These are phyloP conservation scores for Chaetophractus vellerosus DNA, from an alignment of 2,797 vertebrate species.

Conservation along the genomic window DNA sequence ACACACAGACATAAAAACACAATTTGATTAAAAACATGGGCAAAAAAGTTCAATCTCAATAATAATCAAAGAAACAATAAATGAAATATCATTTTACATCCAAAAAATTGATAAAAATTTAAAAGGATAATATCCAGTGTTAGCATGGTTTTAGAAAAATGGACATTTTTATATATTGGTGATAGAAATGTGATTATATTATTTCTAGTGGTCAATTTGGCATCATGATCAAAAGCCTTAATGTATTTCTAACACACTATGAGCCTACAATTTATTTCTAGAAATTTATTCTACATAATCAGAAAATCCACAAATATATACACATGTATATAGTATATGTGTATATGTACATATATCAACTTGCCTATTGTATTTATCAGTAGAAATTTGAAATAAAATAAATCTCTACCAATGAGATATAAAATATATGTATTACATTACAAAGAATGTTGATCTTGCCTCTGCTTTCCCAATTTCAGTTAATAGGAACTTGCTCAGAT, in stretches of 20 bases:
- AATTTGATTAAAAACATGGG: constrained; percentile 31
- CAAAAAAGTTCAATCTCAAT: not conserved
- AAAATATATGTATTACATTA: constrained; percentile 7
- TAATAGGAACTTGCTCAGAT: not conserved
- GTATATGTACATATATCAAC: not conserved
- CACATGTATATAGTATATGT: not conserved
- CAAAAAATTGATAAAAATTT: not conserved
- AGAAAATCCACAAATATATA: not conserved
- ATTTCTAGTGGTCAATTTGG: constrained; percentile 43
- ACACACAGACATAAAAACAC: not conserved
- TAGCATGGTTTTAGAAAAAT: constrained; percentile 43
- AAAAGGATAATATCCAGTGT: not conserved
- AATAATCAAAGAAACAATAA: not conserved
- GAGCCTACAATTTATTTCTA: not conserved
- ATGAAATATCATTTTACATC: not conserved
- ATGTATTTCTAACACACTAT: not conserved
- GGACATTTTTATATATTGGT: not conserved
- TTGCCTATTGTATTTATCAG: not conserved
- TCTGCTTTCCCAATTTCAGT: not conserved
- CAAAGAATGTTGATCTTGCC: not conserved
- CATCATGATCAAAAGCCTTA: not conserved
- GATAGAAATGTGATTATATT: not conserved
- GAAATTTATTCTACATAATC: not conserved
- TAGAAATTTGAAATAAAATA: constrained; percentile 17
- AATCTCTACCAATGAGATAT: not conserved